phyloP scores from a whole-genome alignment of 2,888 invertebrate genomes.

The Lasioglossum figueresi region DNA sequence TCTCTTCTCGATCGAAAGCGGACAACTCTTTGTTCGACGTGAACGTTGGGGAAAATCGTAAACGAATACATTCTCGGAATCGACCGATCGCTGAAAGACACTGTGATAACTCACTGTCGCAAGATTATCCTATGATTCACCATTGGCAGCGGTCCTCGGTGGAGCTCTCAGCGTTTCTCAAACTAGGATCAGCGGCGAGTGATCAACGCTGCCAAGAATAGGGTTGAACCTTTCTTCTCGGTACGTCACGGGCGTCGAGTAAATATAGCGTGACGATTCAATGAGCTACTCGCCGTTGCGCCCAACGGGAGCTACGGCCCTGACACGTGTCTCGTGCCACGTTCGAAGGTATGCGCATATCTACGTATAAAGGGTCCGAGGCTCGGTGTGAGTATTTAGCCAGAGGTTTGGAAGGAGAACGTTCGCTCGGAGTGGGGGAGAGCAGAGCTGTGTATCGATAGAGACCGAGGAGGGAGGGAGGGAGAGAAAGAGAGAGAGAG shows the following conservation, averaged over 20 bases:
- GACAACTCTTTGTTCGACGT: neutral
- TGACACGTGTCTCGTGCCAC: constrained; percentile 60
- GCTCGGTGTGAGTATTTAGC: constrained; percentile 22
- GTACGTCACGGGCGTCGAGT: constrained; percentile 11
- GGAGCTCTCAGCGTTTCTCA: neutral
- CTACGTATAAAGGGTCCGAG: constrained; percentile 6
- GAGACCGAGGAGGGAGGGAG: constrained; percentile 4
- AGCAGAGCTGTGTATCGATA: constrained; percentile 31
- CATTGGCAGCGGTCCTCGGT: neutral
- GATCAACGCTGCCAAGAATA: neutral
- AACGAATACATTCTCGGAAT: neutral
- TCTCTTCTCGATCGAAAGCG: neutral
- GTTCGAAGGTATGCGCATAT: constrained; percentile 24
- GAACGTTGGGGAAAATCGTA: neutral
- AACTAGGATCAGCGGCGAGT: neutral
- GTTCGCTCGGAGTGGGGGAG: constrained; percentile 14
- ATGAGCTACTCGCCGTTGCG: constrained; percentile 14
- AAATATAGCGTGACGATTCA: constrained; percentile 38
- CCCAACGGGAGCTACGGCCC: constrained; percentile 39
- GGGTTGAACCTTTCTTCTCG: constrained; percentile 3
- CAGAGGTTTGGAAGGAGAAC: constrained; percentile 7
- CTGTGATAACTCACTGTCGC: neutral
- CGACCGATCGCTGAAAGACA: neutral
- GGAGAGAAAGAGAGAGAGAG: neutral
- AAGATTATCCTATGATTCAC: constrained; percentile 17